Conservation (phyloP, 2,888 invertebrate genomes). For the Cheilosia vernalis region DNA sequence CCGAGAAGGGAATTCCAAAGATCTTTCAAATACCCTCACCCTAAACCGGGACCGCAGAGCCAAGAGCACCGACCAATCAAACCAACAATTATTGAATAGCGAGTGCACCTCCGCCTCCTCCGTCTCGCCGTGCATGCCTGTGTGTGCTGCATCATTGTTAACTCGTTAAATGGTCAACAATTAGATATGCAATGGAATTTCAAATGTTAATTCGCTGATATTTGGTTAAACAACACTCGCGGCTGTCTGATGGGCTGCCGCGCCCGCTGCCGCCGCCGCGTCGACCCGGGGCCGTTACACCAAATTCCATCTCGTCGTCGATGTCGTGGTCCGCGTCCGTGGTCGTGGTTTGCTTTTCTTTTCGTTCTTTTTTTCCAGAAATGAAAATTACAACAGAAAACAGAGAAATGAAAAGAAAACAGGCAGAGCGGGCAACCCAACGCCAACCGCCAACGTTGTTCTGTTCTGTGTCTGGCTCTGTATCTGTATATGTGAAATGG, state of each 20-base stretch:
- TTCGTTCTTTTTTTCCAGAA: conserved; percentile 40
- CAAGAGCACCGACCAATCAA: not conserved
- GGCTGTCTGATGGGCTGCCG: conserved; percentile 42
- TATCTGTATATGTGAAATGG: not conserved
- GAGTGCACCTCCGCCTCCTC: not conserved
- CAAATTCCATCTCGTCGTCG: conserved; percentile 62
- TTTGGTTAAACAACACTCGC: conserved; percentile 65
- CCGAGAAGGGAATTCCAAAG: conserved; percentile 60
- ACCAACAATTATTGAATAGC: conserved; percentile 37
- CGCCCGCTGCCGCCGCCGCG: conserved; percentile 13
- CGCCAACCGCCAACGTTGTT: conserved; percentile 47
- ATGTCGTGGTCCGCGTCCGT: conserved; percentile 3
- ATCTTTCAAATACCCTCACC: conserved; percentile 65
- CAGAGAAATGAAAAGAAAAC: conserved; percentile 55
- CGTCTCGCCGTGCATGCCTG: conserved; percentile 39
- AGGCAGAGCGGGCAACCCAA: conserved; percentile 17
- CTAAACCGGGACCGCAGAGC: conserved; percentile 39
- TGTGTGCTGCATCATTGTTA: conserved; percentile 57
- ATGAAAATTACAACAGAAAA: conserved; percentile 59
- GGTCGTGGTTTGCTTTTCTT: conserved; percentile 45
- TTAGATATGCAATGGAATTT: conserved; percentile 73
- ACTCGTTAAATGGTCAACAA: conserved; percentile 73
- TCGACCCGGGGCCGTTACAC: conserved; percentile 59
- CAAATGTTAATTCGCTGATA: conserved; percentile 73
- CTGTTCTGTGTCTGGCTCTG: conserved; percentile 35